Conservation (phyloP, 2,113 vertebrate genomes). For the Lagenorhynchus albirostris region DNA sequence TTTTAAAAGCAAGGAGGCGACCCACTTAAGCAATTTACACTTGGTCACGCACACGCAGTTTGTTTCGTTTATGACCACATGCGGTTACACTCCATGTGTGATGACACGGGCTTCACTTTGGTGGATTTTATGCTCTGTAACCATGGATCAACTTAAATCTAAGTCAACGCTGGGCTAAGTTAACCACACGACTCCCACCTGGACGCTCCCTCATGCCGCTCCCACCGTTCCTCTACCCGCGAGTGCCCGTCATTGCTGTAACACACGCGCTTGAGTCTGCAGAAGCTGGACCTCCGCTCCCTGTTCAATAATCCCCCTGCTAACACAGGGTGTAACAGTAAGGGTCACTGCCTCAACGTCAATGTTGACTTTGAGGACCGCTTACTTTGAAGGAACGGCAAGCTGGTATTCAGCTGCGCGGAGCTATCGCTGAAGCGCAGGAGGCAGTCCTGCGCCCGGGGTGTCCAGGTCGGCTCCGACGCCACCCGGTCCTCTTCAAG, state of each 20-base stretch:
- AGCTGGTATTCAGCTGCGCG: conserved; percentile 88
- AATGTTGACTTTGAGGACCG: conserved; percentile 85
- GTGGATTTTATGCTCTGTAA: neutral
- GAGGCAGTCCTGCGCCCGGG: conserved; percentile 77
- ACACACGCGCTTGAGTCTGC: rapidly evolving
- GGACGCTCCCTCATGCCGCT: neutral
- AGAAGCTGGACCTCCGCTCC: neutral
- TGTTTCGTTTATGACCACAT: neutral
- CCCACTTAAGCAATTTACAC: neutral
- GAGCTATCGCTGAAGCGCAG: conserved; percentile 89
- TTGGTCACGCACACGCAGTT: neutral
- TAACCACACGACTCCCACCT: neutral
- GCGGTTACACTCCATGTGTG: rapidly evolving
- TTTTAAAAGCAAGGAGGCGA: neutral
- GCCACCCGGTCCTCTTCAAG: conserved; percentile 91
- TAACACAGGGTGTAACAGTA: neutral
- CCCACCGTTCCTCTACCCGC: neutral
- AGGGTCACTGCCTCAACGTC: neutral
- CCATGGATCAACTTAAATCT: neutral
- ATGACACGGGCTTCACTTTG: rapidly evolving
- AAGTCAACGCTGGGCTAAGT: no score
- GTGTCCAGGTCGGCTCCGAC: conserved; percentile 78
- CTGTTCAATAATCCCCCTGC: neutral
- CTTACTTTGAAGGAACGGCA: conserved; percentile 93
- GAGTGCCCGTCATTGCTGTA: no score